These are phyloP conservation scores for Drosophila serrata DNA, from an alignment of 1,140 invertebrate genomes.

Conservation along the genomic window DNA sequence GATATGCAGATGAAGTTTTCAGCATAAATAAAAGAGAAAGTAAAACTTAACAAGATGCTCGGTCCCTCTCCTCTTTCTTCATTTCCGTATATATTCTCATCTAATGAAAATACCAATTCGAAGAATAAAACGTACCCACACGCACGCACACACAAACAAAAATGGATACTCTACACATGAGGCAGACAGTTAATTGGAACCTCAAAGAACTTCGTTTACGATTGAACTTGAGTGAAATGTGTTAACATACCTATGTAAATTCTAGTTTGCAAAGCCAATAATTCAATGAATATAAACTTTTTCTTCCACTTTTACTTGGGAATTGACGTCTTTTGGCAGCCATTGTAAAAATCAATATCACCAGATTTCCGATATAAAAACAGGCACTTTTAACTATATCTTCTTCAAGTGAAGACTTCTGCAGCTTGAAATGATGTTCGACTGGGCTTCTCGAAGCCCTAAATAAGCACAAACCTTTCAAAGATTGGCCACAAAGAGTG, in stretches of 20 bases:
- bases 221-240: not conserved
- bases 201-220: not conserved
- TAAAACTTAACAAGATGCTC: conserved; percentile 64
- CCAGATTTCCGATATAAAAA: conserved; percentile 42
- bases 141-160: conserved; percentile 9
- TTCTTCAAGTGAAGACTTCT: not conserved
- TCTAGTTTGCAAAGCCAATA: not conserved
- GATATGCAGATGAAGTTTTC: conserved; percentile 31
- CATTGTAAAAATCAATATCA: conserved; percentile 80
- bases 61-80: not conserved
- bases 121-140: conserved; percentile 45
- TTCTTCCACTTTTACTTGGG: conserved; percentile 14
- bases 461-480: conserved; percentile 13
- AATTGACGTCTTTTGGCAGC: conserved; percentile 41
- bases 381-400: conserved; percentile 6
- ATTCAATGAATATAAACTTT: conserved; percentile 10
- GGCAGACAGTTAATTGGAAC: not conserved
- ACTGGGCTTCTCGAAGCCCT: conserved; percentile 2
- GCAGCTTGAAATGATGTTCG: not conserved
- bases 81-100: conserved; percentile 18
- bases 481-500: conserved; percentile 46
- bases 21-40: conserved; percentile 83
- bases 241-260: conserved; percentile 1
- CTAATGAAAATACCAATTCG: conserved; percentile 40
- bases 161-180: conserved; percentile 33